These are phyloP conservation scores for Argopecten irradians DNA, from an alignment of 1,140 invertebrate genomes.

Conservation along the genomic window DNA sequence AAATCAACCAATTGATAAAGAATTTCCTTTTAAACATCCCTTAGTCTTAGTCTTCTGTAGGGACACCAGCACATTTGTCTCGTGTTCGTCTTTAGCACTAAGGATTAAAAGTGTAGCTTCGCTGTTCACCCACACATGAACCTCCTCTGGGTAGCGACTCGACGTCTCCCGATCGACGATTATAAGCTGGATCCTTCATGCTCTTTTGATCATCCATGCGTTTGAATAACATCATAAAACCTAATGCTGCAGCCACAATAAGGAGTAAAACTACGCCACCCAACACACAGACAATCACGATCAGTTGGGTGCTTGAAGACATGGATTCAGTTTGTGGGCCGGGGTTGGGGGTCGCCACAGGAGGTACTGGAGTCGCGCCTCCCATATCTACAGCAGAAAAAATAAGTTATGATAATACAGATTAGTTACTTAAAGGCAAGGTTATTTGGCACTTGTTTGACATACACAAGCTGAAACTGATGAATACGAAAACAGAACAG, in stretches of 20 bases:
- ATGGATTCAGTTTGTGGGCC: neutral
- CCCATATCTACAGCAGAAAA: neutral
- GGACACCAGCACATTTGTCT: too few relatives aligned
- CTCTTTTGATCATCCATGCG: neutral
- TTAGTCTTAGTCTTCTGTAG: too few relatives aligned
- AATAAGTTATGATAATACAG: too few relatives aligned
- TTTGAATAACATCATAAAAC: constrained; percentile 6
- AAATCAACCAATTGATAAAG: too few relatives aligned
- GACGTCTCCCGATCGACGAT: neutral
- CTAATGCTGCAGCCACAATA: neutral
- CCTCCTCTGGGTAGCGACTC: neutral
- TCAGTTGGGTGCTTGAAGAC: neutral
- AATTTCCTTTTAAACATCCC: too few relatives aligned
- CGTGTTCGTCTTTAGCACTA: neutral
- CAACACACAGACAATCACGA: neutral
- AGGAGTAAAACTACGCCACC: neutral
- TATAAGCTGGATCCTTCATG: neutral
- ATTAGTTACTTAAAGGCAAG: too few relatives aligned
- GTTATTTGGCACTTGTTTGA: too few relatives aligned
- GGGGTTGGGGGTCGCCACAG: neutral
- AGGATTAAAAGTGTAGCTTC: neutral
- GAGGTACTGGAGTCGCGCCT: neutral
- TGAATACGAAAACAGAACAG: too few relatives aligned
- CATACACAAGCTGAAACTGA: too few relatives aligned
- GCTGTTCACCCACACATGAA: neutral